A percentile compares a stretch with the other conserved stretches of the same genome.
These are phyloP conservation scores for Scaptomyza parva DNA, from an alignment of 2,888 invertebrate genomes.

Conservation along the genomic window DNA sequence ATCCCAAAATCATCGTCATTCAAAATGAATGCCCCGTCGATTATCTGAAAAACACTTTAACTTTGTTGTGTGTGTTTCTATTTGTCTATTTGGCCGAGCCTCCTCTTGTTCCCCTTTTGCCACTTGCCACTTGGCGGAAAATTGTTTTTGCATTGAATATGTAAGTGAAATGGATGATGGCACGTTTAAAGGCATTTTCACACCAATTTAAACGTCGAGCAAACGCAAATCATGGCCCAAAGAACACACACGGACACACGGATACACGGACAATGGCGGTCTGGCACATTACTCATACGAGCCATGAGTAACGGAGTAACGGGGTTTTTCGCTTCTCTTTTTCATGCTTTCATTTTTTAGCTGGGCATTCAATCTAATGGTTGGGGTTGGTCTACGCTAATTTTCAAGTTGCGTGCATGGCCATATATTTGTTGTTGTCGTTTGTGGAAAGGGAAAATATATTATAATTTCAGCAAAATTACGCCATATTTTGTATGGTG, in stretches of 20 bases:
- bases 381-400: slow-evolving; percentile 47
- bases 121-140: slow-evolving; percentile 4
- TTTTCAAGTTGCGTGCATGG: slow-evolving; percentile 66
- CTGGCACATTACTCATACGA: slow-evolving; percentile 66
- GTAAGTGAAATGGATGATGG: slow-evolving; percentile 53
- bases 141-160: slow-evolving; percentile 41
- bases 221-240: slow-evolving; percentile 5
- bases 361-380: slow-evolving; percentile 1
- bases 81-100: neutral
- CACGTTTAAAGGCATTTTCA: slow-evolving; percentile 69
- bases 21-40: slow-evolving; percentile 51
- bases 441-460: slow-evolving; percentile 31
- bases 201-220: slow-evolving; percentile 63
- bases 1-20: slow-evolving; percentile 53
- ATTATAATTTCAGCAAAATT: slow-evolving; percentile 57
- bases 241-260: neutral
- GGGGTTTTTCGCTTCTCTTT: slow-evolving; percentile 12
- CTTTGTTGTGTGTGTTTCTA: too few relatives aligned
- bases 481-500: slow-evolving; percentile 43
- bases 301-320: slow-evolving; percentile 44
- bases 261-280: neutral
- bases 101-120: neutral
- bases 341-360: neutral
- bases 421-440: slow-evolving; percentile 34
- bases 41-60: slow-evolving; percentile 31